A percentile compares a stretch with the other conserved stretches of the same genome.
Conservation (phyloP, 2,888 invertebrate species). For the Julus scandinavius region DNA sequence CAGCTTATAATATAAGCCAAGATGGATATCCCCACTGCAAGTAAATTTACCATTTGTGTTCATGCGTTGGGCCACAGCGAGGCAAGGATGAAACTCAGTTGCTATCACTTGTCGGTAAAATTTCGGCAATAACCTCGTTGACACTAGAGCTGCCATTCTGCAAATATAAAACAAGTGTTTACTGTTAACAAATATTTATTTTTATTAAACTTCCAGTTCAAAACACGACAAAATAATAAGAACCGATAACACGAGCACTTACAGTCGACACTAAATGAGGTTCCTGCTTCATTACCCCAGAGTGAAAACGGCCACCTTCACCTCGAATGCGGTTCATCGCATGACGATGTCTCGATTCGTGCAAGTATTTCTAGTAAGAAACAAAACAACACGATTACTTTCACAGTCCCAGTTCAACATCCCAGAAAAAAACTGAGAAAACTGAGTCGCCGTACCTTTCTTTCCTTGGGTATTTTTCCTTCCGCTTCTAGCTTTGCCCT, state of each 20-base stretch:
- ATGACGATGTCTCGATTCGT: slow-evolving; percentile 95
- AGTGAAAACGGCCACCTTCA: slow-evolving; percentile 95
- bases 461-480: slow-evolving; percentile 95
- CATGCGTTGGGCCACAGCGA: neutral
- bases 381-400: neutral
- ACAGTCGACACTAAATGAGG: slow-evolving; percentile 21
- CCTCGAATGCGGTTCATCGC: slow-evolving; percentile 98
- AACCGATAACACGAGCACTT: too few relatives aligned
- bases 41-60: neutral
- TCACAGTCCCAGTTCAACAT: neutral
- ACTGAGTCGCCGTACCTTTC: slow-evolving; percentile 75
- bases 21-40: neutral
- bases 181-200: neutral
- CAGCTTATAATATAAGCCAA: too few relatives aligned
- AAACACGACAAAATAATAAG: too few relatives aligned
- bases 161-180: neutral
- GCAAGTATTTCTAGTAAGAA: slow-evolving; percentile 89
- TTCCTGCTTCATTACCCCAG: slow-evolving; percentile 69
- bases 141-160: slow-evolving; percentile 45
- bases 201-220: too few relatives aligned
- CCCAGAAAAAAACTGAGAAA: neutral
- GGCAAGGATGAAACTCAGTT: slow-evolving; percentile 8
- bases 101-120: slow-evolving; percentile 45
- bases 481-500: slow-evolving; percentile 93
- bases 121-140: slow-evolving; percentile 41